Base-by-base conservation (phyloP, 1,140 invertebrate genomes). In the Drosophila arizonae region DNA sequence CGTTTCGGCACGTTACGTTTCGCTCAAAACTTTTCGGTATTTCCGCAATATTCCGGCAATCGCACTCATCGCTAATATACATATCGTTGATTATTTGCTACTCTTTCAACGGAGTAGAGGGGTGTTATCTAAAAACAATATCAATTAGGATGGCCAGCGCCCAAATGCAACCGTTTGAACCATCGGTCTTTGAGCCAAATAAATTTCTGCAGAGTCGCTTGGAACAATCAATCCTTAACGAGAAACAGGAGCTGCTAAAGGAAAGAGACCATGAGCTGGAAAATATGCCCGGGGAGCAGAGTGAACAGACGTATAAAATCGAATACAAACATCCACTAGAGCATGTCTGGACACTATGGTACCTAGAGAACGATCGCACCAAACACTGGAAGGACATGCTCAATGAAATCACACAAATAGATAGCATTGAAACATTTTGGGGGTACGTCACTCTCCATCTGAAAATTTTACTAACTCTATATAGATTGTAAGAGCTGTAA, bases 341-440 rank as follows among this genome's bases (percentile, higher is more conserved):
- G 91, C 96, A 98, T 93, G 95, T 94, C 39, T 99, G 98, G 98
- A 98, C 97, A 0, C 93, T 99, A 45, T 99, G 98, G 98, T 99
- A 98, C 92, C 98, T 96, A 90, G 98, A 99, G 91, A 96, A 96
- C 89, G 97, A 98, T 92, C 95, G 96, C 81, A 95, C 93, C 62
- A 97, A 97, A 87, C 90, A 94, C 69, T 99, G 98, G 98, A 96
- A 97, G 91, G 96, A 98, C 76, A 98, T 98, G 93, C 94, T 98
- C 64, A 96, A 97, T 84, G 95, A 98, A 93, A 95, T 99, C 33
- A 96, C 96, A n/a, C 95, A 95, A 52, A 98, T 99, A 92, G 95
- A 97, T 90, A 99, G 97, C 41, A 98, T 99, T 15, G 98, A 99
- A 94, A 98, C 99, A 93, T 99, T 99, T 91, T 99, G 99, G 98